Evolutionary conservation across 2,113 vertebrate species (phyloP), one percentile per base, ranked within the genome.

Genomic region (Sylvia atricapilla): DNA sequence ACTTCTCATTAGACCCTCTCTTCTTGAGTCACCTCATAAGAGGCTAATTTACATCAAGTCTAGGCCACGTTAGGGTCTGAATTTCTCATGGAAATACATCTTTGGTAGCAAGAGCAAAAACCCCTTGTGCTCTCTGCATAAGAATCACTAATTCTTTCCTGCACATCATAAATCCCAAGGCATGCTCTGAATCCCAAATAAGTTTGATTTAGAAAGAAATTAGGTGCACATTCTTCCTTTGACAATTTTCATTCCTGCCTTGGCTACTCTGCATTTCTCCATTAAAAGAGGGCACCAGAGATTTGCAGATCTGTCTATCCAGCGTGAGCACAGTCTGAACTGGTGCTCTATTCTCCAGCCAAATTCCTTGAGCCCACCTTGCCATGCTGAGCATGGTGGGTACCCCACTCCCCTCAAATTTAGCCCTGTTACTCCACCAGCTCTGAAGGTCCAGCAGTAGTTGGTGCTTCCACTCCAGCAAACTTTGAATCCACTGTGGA

Each of bases 1-100:
- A 92, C 86, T 87, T 89, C 94, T 93, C 92, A 90, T 92, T 95
- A 95, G 60, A 68, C 23, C 18, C 83, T 56, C 49, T 88, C 79
- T 59, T 95, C 88, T 30, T 13, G 11, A 94, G 41, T 62, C 49
- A 47, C 37, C 79, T 86, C 58, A 4, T 35, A 79, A 86, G 80
- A 89, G 69, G 64, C 73, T 92, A 50, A 92, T 93, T 95, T 92
- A 87, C 88, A 90, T 81, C 11, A 81, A 90, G 72, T 46, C 64
- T 60, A 75, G 77, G 90, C 83, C 55, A 70, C 0, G 0, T 60
- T 60, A 76, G 80, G 67, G 56, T 81, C 88, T 93, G 76, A 68
- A 86, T 93, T 94, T 91, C 84, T 96, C 69, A 58, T 21, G 50
- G 80, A 91, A 95, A 93, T 70, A 44, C 6, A 2, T 64, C 93